phyloP scores from a whole-genome alignment of 2,888 invertebrate genomes.

The Adelognathus sp. region DNA sequence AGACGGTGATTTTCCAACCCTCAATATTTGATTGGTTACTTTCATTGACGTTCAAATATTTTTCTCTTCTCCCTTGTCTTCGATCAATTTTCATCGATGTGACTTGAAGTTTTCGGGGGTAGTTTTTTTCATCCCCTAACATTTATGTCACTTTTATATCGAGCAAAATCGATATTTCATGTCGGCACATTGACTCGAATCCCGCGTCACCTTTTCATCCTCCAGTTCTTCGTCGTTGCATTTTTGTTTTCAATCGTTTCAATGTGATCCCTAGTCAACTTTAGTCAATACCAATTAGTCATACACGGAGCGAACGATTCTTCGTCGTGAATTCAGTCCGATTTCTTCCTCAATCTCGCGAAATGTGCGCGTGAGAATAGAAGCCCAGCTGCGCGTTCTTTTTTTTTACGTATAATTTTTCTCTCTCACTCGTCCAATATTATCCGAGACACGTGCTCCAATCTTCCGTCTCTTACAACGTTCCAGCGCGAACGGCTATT shows the following conservation, averaged over 20 bases:
- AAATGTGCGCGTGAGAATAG: too few species aligned
- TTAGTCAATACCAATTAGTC: not conserved
- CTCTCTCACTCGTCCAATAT: not conserved
- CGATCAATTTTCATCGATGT: not conserved
- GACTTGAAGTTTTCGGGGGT: not conserved
- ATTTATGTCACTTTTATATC: not conserved
- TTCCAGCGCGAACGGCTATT: too few species aligned
- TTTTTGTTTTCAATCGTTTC: not conserved
- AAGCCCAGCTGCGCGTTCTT: too few species aligned
- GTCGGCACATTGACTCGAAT: not conserved
- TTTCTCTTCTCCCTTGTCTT: not conserved
- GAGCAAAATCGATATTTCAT: not conserved
- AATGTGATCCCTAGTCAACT: not conserved
- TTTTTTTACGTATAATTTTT: too few species aligned
- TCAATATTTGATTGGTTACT: not conserved
- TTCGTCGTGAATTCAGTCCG: too few species aligned
- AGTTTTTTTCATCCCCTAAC: not conserved
- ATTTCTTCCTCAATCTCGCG: too few species aligned
- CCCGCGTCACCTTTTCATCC: not conserved
- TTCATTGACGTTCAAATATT: not conserved
- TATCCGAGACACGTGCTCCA: not conserved
- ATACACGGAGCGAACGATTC: too few species aligned
- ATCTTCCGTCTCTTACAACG: not conserved
- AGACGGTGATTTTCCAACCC: too few species aligned
- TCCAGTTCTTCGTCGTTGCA: not conserved